A percentile compares a stretch with the other conserved stretches of the same genome.
These are phyloP conservation scores for Tetramorium simillimum DNA, from an alignment of 1,140 invertebrate genomes.

Conservation along the genomic window DNA sequence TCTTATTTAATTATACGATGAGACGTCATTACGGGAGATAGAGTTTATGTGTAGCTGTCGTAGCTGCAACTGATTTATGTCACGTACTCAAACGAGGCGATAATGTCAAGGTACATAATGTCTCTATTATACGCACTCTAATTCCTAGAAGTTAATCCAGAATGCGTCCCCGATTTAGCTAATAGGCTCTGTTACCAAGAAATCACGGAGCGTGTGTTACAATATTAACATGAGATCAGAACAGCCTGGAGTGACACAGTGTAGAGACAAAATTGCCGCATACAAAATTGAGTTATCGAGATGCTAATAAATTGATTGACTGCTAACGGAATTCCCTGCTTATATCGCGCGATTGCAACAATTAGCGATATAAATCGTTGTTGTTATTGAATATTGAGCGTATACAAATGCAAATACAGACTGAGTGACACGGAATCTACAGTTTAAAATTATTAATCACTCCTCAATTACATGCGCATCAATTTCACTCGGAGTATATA, in stretches of 20 bases:
- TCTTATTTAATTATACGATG: neutral
- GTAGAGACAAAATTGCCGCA: conserved; percentile 27
- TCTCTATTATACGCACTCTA: conserved; percentile 33
- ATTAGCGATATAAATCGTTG: conserved; percentile 44
- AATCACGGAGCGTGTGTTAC: conserved; percentile 9
- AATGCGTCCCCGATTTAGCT: conserved; percentile 42
- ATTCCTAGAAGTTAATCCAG: conserved; percentile 64
- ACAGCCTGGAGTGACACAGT: neutral
- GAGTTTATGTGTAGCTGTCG: no score
- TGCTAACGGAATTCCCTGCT: conserved; percentile 28
- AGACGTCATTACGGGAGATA: neutral
- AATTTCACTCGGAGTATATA: conserved; percentile 1
- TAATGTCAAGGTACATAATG: conserved; percentile 33
- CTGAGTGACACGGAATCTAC: neutral
- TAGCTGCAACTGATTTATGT: neutral
- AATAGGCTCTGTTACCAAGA: conserved; percentile 29
- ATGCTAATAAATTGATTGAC: conserved; percentile 50
- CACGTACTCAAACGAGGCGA: neutral
- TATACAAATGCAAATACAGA: conserved; percentile 22
- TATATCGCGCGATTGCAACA: conserved; percentile 1
- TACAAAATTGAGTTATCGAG: conserved; percentile 22
- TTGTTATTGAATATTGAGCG: conserved; percentile 31
- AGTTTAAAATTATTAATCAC: conserved; percentile 51
- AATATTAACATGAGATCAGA: conserved; percentile 31
- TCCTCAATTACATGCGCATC: conserved; percentile 48